Percentiles rank a stretch among this genome's conserved stretches.
Evolutionary conservation across 2,113 vertebrate genomes (phyloP).

Genomic region (Eurypyga helias): DNA sequence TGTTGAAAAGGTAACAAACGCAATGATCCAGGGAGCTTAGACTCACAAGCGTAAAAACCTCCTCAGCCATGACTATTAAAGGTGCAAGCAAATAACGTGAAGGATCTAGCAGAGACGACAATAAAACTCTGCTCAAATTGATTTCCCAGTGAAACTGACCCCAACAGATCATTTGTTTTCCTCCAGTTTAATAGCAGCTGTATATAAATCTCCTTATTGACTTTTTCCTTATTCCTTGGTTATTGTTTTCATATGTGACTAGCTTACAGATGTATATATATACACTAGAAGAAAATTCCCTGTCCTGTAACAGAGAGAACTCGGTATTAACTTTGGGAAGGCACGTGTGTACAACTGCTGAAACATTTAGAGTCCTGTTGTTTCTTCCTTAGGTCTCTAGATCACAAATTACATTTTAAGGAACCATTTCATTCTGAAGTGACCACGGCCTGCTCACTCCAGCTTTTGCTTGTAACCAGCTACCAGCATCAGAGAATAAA

Average conservation of each 20-base stretch:
- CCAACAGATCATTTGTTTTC: constrained; percentile 51
- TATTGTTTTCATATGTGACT: constrained; percentile 62
- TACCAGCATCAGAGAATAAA: background rate
- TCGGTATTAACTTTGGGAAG: background rate
- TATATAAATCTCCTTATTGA: constrained; percentile 65
- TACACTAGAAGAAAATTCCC: background rate
- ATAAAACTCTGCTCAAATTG: constrained; percentile 48
- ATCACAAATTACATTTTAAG: constrained; percentile 12
- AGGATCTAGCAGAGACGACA: constrained; percentile 21
- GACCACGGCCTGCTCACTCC: background rate
- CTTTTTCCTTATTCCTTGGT: constrained; percentile 37
- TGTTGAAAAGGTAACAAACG: constrained; percentile 61
- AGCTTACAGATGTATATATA: background rate
- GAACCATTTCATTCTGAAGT: constrained; percentile 7
- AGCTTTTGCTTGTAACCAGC: background rate
- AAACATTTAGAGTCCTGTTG: background rate
- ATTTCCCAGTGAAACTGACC: constrained; percentile 54
- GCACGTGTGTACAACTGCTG: background rate
- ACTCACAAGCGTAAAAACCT: constrained; percentile 45
- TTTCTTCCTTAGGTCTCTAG: background rate
- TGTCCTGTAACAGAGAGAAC: background rate
- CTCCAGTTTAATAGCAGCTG: constrained; percentile 55
- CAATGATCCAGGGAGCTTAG: constrained; percentile 38
- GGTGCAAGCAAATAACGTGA: constrained; percentile 48
- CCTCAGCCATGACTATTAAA: constrained; percentile 38